Conservation (phyloP, 2,888 invertebrate species). For the Psylliodes chrysocephalus region DNA sequence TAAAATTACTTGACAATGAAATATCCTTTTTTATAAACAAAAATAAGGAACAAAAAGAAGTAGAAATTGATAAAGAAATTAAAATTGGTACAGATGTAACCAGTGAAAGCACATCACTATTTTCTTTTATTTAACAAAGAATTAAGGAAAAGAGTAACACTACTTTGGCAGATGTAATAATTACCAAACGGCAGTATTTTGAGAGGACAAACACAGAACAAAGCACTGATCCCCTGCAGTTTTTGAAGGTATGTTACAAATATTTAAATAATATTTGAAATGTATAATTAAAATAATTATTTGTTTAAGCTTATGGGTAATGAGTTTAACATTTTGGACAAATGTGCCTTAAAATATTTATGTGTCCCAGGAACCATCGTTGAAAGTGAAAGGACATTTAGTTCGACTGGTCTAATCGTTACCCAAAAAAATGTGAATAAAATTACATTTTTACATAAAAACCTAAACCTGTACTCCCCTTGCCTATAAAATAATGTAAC, state of each 20-base stretch:
- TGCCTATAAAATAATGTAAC: no score
- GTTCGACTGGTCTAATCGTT: no score
- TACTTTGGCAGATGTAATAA: neutral
- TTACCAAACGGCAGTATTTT: neutral
- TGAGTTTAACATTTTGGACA: slow-evolving; percentile 13
- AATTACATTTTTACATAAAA: no score
- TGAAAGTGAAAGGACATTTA: no score
- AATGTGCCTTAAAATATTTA: slow-evolving; percentile 22
- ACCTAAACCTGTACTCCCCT: no score
- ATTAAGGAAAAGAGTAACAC: neutral
- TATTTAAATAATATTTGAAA: neutral
- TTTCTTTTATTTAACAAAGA: neutral
- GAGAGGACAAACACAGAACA: neutral
- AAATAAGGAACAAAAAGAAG: neutral
- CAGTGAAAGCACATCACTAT: neutral
- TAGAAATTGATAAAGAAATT: neutral
- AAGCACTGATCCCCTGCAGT: no score
- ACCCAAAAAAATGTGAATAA: no score
- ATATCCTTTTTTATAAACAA: neutral
- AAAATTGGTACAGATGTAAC: no score
- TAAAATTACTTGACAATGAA: neutral
- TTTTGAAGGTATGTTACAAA: neutral
- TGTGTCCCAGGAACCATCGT: no score
- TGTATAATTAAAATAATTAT: no score
- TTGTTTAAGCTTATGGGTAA: slow-evolving; percentile 17